phyloP scores from a whole-genome alignment of 92 coral and sea anemone genomes.

The Epizoanthus ramosus region DNA sequence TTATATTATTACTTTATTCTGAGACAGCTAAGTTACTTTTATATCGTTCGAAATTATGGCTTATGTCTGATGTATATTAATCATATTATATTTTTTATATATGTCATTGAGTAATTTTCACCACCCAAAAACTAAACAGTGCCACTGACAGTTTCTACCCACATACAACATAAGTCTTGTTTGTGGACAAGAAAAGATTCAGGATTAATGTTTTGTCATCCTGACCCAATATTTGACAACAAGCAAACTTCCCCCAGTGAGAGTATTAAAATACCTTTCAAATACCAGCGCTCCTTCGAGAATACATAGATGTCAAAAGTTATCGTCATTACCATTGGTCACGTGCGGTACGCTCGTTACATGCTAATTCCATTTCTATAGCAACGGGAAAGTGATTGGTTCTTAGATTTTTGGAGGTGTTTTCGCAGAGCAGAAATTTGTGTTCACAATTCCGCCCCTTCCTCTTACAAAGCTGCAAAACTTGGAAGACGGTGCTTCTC shows the following conservation, averaged over 20 bases:
- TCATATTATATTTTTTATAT: conserved; percentile 13
- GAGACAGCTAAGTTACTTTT: background rate
- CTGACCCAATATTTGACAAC: conserved; percentile 37
- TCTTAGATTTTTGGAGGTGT: conserved; percentile 47
- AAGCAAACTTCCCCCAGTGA: conserved; percentile 44
- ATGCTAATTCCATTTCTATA: conserved; percentile 16
- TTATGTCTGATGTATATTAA: background rate
- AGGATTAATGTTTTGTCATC: conserved; percentile 32
- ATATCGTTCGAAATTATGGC: background rate
- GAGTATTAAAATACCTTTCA: conserved; percentile 35
- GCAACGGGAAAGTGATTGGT: conserved; percentile 25
- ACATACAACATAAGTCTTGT: conserved; percentile 5
- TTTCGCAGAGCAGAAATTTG: conserved; percentile 79
- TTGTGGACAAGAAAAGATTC: conserved; percentile 23
- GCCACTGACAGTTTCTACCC: background rate
- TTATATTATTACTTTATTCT: no score
- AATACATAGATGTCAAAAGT: conserved; percentile 30
- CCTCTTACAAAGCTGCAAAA: conserved; percentile 74
- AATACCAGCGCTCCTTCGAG: conserved; percentile 26
- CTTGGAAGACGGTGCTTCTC: conserved; percentile 71
- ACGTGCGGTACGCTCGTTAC: conserved; percentile 44
- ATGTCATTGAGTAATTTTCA: conserved; percentile 23
- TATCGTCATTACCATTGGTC: conserved; percentile 34
- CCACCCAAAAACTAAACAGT: background rate
- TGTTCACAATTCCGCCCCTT: conserved; percentile 68